Conservation (phyloP, 2,113 vertebrate species). For the Sceloporus tristichus region DNA sequence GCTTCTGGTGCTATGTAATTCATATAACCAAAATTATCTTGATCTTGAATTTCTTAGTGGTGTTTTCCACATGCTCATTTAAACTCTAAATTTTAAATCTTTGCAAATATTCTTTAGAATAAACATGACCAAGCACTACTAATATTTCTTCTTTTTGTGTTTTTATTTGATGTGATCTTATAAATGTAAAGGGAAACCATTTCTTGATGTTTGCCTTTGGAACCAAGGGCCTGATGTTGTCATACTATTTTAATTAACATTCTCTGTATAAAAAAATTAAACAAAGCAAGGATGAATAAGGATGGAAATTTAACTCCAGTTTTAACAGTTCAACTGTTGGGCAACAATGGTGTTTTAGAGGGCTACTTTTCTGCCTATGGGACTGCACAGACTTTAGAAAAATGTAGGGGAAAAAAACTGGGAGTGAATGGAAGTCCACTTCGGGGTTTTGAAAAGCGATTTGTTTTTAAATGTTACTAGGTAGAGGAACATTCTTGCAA, state of each 20-base stretch:
- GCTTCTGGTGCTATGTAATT: not conserved
- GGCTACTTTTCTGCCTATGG: too few species aligned
- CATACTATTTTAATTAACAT: not conserved
- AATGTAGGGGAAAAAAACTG: too few species aligned
- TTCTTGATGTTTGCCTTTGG: not conserved
- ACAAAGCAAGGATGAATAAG: too few species aligned
- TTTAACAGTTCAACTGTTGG: too few species aligned
- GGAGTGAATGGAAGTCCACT: too few species aligned
- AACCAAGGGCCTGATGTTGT: not conserved
- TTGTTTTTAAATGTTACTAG: too few species aligned
- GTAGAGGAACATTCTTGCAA: too few species aligned
- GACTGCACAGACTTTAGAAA: too few species aligned
- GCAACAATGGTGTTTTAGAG: too few species aligned
- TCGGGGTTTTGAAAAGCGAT: too few species aligned
- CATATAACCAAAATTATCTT: not conserved
- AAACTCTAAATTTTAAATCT: not conserved
- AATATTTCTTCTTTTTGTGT: not conserved
- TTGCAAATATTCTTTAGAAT: constrained; percentile 21
- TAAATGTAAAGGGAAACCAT: not conserved
- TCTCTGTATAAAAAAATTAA: too few species aligned
- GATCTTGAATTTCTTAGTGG: not conserved
- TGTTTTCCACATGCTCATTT: not conserved
- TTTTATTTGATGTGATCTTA: not conserved
- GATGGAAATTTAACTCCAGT: too few species aligned
- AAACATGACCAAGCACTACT: not conserved